Evolutionary conservation across 37 sponge, comb jelly and placozoan species (phyloP).

Genomic region (Ephydatia muelleri): DNA sequence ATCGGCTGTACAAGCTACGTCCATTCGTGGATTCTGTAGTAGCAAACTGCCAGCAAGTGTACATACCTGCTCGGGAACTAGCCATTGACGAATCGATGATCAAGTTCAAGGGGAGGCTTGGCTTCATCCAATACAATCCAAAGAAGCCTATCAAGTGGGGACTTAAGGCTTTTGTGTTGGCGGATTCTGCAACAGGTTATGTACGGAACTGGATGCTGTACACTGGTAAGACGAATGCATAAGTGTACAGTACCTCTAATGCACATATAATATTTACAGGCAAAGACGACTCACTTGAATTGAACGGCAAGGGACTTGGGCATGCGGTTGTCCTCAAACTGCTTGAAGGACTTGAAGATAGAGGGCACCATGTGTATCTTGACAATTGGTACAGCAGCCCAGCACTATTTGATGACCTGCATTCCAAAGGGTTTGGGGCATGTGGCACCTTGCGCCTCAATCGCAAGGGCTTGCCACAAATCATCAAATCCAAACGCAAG

Average conservation of each 20-base stretch:
- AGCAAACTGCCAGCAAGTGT: neutral
- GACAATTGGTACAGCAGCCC: constrained; percentile 37
- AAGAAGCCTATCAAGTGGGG: constrained; percentile 35
- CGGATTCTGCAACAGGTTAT: constrained; percentile 32
- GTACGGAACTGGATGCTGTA: constrained; percentile 16
- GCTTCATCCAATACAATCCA: constrained; percentile 32
- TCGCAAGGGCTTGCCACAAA: constrained; percentile 18
- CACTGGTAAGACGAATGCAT: constrained; percentile 15
- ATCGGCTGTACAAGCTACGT: constrained; percentile 17
- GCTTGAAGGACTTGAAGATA: constrained; percentile 10
- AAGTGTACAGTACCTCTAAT: neutral
- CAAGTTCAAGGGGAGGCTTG: constrained; percentile 27
- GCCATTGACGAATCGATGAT: constrained; percentile 39
- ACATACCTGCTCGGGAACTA: constrained; percentile 6
- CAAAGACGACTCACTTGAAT: constrained; percentile 23
- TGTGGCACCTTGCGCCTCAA: constrained; percentile 24
- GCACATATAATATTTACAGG: constrained; percentile 6
- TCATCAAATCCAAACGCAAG: neutral
- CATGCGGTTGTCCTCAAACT: constrained; percentile 41
- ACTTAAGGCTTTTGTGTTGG: constrained; percentile 28
- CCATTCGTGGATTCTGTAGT: constrained; percentile 4
- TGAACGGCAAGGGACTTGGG: constrained; percentile 2
- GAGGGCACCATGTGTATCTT: constrained; percentile 13
- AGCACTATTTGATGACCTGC: constrained; percentile 10
- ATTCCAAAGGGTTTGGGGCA: constrained; percentile 9